Evolutionary conservation across 1,140 invertebrate species (phyloP).

Genomic region (Lepidurus packardi): DNA sequence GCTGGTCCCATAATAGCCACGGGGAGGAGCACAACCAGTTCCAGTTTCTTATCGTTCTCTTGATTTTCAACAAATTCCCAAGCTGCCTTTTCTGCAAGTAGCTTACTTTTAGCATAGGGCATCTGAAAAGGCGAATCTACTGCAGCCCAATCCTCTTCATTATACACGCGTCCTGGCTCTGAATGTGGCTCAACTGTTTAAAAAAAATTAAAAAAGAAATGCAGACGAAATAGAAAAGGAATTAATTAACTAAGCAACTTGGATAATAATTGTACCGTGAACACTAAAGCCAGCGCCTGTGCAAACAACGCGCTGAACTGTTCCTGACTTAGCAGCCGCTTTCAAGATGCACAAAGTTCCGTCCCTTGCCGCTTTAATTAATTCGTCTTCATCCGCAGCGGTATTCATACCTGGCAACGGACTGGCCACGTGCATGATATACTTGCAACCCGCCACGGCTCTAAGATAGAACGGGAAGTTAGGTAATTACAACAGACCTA

Average conservation of each 20-base stretch:
- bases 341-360: conserved; percentile 18
- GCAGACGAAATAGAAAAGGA: not conserved
- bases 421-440: not conserved
- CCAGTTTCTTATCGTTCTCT: not conserved
- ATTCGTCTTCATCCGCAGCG: conserved; percentile 1
- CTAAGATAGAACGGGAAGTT: not conserved
- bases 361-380: conserved; percentile 1
- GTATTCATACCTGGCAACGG: not conserved
- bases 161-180: not conserved
- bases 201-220: not conserved
- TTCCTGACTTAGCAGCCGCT: not conserved
- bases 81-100: not conserved
- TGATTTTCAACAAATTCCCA: conserved; percentile 7
- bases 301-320: not conserved
- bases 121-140: not conserved
- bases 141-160: conserved; percentile 7
- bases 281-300: conserved; percentile 3
- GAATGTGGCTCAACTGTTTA: not conserved
- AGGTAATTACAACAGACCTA: not conserved
- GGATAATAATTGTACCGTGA: not conserved
- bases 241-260: not conserved
- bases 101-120: not conserved
- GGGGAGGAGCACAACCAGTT: not conserved
- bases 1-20: conserved; percentile 12
- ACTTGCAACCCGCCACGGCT: not conserved